phyloP scores from a whole-genome alignment of 2,113 vertebrate genomes.

The Columba janthina region DNA sequence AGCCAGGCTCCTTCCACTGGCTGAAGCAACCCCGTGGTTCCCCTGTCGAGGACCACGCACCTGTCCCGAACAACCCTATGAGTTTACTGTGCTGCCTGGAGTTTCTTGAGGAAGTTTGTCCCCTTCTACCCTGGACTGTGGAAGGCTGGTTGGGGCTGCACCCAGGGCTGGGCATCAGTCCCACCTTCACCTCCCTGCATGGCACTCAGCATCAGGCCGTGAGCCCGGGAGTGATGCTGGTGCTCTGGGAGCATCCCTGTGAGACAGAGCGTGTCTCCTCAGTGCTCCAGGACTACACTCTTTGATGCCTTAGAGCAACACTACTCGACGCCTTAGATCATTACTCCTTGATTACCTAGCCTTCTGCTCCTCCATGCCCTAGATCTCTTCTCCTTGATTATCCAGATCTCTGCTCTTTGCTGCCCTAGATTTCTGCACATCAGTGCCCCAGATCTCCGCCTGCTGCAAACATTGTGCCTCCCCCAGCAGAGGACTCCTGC shows the following conservation, averaged over 20 bases:
- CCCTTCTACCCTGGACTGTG: background rate
- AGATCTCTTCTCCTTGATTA: background rate
- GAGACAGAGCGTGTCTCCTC: background rate
- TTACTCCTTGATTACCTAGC: background rate
- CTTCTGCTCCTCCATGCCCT: background rate
- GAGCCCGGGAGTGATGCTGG: background rate
- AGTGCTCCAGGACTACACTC: background rate
- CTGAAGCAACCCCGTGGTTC: background rate
- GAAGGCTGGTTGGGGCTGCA: background rate
- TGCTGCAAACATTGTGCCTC: background rate
- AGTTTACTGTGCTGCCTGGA: accelerated
- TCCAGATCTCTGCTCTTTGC: background rate
- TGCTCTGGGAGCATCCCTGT: background rate
- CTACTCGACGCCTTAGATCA: background rate
- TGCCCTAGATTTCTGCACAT: conserved; percentile 12
- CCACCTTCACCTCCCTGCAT: background rate
- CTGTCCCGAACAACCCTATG: background rate
- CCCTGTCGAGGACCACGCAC: accelerated
- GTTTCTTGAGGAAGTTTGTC: background rate
- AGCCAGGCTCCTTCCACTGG: background rate
- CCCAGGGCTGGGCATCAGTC: too few species aligned
- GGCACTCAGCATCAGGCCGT: background rate
- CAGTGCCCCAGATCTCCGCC: conserved; percentile 14
- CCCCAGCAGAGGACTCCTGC: background rate
- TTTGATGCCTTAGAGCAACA: background rate